phyloP scores from a whole-genome alignment of 2,113 vertebrate genomes.

The Eretmodus cyanostictus region DNA sequence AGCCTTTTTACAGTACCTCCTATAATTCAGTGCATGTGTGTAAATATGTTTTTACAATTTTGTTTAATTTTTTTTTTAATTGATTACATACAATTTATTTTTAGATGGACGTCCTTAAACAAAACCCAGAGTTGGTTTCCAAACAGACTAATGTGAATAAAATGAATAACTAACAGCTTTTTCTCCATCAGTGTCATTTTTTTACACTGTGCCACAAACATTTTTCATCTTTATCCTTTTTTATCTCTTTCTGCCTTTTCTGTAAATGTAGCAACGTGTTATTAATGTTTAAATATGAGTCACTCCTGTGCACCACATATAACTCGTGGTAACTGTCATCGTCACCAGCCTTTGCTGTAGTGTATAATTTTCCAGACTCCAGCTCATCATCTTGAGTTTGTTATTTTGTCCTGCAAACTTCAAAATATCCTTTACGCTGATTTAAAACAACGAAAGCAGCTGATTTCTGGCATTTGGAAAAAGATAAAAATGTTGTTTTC shows the following conservation, averaged over 20 bases:
- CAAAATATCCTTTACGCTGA: not conserved
- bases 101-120: not conserved
- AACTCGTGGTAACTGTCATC: not conserved
- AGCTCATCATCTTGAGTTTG: not conserved
- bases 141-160: not conserved
- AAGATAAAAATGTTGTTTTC: not conserved
- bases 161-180: not conserved
- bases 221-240: not conserved
- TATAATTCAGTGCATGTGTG: not conserved
- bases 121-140: not conserved
- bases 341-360: not conserved
- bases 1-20: not conserved
- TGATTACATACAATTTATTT: not conserved
- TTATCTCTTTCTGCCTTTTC: not conserved
- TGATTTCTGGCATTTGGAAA: not conserved
- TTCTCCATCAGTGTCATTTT: not conserved
- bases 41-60: not conserved
- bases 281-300: not conserved
- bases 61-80: not conserved
- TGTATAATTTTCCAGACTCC: not conserved
- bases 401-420: not conserved
- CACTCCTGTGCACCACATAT: not conserved
- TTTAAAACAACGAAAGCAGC: accelerated
- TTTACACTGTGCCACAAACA: not conserved
- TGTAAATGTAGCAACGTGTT: not conserved